Base-by-base conservation (phyloP, 2,797 vertebrate genomes). In the Molothrus ater region DNA sequence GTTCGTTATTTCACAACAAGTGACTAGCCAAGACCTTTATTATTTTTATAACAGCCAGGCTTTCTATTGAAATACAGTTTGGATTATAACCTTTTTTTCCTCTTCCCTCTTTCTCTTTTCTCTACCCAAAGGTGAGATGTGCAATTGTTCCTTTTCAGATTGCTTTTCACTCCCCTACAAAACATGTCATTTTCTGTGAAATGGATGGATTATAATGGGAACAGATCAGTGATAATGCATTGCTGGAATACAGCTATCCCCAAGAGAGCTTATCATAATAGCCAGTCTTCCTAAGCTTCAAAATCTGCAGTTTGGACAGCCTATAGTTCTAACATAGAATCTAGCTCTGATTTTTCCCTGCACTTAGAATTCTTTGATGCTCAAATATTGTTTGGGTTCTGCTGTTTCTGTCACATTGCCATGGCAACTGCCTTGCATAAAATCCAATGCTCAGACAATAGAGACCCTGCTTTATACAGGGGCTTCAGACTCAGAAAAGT, bases 1-100 rank as follows among this genome's bases (percentile, higher is more conserved):
- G 86, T 95, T 93, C 90, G 85, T 97, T 95, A 96, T 95, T 96
- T 95, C 93, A 93, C 88, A 94, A 95, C 91, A 96, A 96, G 47
- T 16, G 3, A 69, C 92, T 72, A 92, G 95, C 93, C 88, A 93
- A 95, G 81, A 95, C 88, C 83, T 87, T 95, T 96, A 92, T 96
- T 96, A 92, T 95, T 95, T 96, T 96, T 95, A 92, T 71, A 93
- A 87, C 72, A 90, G 88, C 43, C 19, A 1, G 78, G 50, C 61
- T 88, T 85, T 88, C 90, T 89, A 22, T 89, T 92, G 94, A 96
- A 95, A 72, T 92, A 93, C 32, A 87, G 80, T 95, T 95, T 94
- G 74, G 90, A 87, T 94, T 93, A 71, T 92, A 94, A 92, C 57
- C 54, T 24, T 92, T 92, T 93, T 70, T 47, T 4, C 32, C 9